Evolutionary conservation across 2,797 vertebrate genomes (phyloP).

Genomic region (Alcedo atthis): DNA sequence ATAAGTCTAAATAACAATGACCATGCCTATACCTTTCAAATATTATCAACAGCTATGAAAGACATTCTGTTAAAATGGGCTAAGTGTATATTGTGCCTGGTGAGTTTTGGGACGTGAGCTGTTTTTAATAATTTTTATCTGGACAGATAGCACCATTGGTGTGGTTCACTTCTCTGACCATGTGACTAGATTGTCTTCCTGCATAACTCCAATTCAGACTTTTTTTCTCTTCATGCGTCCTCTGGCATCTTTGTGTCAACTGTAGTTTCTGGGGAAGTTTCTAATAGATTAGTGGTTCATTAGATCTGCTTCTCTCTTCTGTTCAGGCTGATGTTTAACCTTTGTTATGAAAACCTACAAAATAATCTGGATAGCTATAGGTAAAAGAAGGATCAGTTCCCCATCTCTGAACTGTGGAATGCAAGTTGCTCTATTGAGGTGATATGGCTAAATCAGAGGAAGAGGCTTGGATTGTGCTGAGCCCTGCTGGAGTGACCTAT

Average conservation of each 20-base stretch:
- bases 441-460: not conserved
- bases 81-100: not conserved
- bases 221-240: not conserved
- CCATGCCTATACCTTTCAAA: not conserved
- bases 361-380: conserved; percentile 50
- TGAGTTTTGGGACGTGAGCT: not conserved
- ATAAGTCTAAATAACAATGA: conserved; percentile 33
- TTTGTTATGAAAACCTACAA: conserved; percentile 53
- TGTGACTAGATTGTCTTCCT: not conserved
- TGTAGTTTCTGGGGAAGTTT: not conserved
- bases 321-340: conserved; percentile 61
- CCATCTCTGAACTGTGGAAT: conserved; percentile 37
- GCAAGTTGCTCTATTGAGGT: conserved; percentile 29
- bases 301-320: not conserved
- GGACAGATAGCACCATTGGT: not conserved
- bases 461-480: not conserved
- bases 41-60: conserved; percentile 15
- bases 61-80: not conserved
- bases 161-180: not conserved
- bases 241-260: not conserved
- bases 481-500: not conserved
- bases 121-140: conserved; percentile 30
- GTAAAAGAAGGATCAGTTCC: conserved; percentile 5
- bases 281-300: not conserved
- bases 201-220: not conserved